Conservation (phyloP, 2,888 invertebrate genomes). For the Sminthurides aquaticus region DNA sequence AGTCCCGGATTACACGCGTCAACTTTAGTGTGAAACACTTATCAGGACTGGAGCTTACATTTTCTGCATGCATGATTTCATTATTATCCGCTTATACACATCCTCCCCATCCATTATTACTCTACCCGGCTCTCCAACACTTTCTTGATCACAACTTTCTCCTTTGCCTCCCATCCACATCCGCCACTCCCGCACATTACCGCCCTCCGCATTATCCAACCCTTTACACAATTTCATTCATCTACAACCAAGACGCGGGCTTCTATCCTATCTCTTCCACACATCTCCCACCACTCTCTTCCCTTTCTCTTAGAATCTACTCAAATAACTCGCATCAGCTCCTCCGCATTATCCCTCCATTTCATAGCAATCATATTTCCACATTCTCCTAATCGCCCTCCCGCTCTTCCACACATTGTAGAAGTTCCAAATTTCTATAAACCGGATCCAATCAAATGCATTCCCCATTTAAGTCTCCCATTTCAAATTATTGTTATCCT, state of each 20-base stretch:
- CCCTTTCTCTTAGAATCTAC: neutral
- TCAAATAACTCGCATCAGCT: too few species aligned
- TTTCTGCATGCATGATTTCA: slow-evolving; percentile 28
- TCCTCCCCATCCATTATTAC: neutral
- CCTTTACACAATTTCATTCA: slow-evolving; percentile 1
- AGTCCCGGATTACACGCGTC: slow-evolving; percentile 25
- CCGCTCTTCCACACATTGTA: too few species aligned
- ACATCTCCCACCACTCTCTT: neutral
- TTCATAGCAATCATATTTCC: neutral
- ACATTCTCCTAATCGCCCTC: neutral
- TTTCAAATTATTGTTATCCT: too few species aligned
- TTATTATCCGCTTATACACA: slow-evolving; percentile 25
- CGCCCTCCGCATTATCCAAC: neutral
- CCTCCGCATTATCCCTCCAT: neutral
- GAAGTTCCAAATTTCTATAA: too few species aligned
- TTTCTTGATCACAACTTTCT: neutral
- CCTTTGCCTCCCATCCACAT: neutral
- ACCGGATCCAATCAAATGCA: too few species aligned
- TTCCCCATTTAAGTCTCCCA: too few species aligned
- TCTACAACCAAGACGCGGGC: too few species aligned
- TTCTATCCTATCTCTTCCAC: too few species aligned
- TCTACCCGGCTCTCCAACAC: neutral
- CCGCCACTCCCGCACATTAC: neutral
- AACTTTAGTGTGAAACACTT: slow-evolving; percentile 28
- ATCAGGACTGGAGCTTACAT: slow-evolving; percentile 24